Evolutionary conservation across 2,797 vertebrate genomes (phyloP), one percentile per base, ranked within the genome.

Genomic region (Furcifer pardalis): DNA sequence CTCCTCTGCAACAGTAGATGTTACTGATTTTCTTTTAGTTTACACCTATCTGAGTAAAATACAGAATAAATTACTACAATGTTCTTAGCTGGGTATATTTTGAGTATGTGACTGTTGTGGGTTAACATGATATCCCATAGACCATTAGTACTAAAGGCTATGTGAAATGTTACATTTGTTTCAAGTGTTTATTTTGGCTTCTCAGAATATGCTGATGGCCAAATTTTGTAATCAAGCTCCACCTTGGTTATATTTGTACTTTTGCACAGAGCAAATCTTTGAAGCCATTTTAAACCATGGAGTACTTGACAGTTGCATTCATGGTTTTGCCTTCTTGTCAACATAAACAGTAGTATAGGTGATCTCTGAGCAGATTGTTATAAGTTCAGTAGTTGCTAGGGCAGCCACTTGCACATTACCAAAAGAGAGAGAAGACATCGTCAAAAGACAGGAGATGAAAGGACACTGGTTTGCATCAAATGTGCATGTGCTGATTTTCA

Each of bases 211-310:
- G 92, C 91, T 87, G 88, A 85, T 92, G 90, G 90, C 91, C 92
- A 94, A 84, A 89, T 85, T 88, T 84, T 88, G 83, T 81, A 89
- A 89, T 88, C 87, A 69, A 40, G 86, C 91, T 84, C 90, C 80
- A 91, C 91, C 90, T 93, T 91, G 86, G 89, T 86, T 93, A 92
- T 92, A 93, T 92, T 94, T 93, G 92, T 91, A 87, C 85, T 90
- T 87, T 90, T 84, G 84, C 62, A 23, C 5, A 30, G 35, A 65
- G 65, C 72, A 76, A 75, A 37, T 42, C 52, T 49, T 9, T 52
- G 60, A 76, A 76, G 60, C 44, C 71, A 68, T 44, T 35, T 85
- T 68, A 44, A 81, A 59, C 37, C 62, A 75, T 2, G 23, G 73
- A 76, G 44, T 9, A 81, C 23, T 56, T n/a, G 35, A 30, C 23